Base-by-base conservation (phyloP, 2,797 vertebrate genomes). In the Rhinichthys osculus region DNA sequence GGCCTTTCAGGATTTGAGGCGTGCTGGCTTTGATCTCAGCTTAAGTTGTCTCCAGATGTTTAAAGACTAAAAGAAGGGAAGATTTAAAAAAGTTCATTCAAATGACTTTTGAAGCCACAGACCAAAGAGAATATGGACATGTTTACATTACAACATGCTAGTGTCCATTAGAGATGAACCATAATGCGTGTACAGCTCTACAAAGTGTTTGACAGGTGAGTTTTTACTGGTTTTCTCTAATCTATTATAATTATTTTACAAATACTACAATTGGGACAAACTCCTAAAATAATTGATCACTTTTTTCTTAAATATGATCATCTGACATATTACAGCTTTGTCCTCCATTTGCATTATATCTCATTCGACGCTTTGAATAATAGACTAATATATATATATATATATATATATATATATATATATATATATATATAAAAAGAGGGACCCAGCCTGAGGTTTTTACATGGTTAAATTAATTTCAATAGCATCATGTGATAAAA, bases 11-110 rank as follows among this genome's bases (percentile, higher is more conserved):
- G 86, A 83, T 81, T 87, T 84, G 44, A 33, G 35, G 44, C 44
- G 40, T 27, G 35, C 47, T 47, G 77, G 73, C 79, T 71, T 78
- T 82, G 38, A 82, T 86, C 80, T 78, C 72, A 84, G 44, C 59
- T 84, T 73, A 87, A 73, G n/a, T 71, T 42, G 8, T 64, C 69
- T 83, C 57, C 27, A 72, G 76, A 83, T 78, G 82, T 80, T 84
- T 50, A 80, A 83, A 83, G 50, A 84, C 59, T 66, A 42, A 79
- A 38, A 30, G 27, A 21, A 35, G n/a, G 67, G 57, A 82, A 71
- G 35, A 44, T 40, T 38, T 62, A 11, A n/a, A 40, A 66, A 81
- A 54, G 59, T 69, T 66, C 3, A 40, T 69, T 81, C 13, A 77
- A 57, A 40, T 30, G 11, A 81, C 35, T 82, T 77, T 33, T 50